Evolutionary conservation across 2,797 vertebrate genomes (phyloP).

Genomic region (Poeciliopsis turneri): DNA sequence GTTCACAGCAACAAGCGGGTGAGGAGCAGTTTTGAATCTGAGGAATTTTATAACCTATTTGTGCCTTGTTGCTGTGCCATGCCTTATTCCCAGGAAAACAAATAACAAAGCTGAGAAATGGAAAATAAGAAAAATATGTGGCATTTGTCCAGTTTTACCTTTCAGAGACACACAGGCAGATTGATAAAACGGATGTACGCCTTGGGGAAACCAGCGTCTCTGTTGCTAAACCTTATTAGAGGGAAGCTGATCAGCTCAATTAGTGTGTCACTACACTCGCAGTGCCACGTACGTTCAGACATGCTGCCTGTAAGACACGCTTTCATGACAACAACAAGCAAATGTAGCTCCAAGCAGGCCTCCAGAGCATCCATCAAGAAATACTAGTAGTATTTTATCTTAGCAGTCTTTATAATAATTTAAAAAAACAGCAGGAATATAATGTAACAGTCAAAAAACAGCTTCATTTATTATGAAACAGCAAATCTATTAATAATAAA

Average conservation of each 20-base stretch:
- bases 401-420: not conserved
- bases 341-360: slow-evolving; percentile 7
- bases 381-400: not conserved
- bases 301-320: slow-evolving; percentile 12
- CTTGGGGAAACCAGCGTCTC: slow-evolving; percentile 57
- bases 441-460: not conserved
- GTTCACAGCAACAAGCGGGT: not conserved
- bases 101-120: not conserved
- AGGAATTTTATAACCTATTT: not conserved
- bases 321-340: slow-evolving; percentile 21
- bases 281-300: slow-evolving; percentile 11
- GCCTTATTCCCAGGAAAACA: not conserved
- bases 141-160: not conserved
- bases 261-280: slow-evolving; percentile 41
- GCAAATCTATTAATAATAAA: slow-evolving; percentile 30
- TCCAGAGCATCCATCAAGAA: not conserved
- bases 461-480: slow-evolving; percentile 1
- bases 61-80: not conserved
- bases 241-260: slow-evolving; percentile 68
- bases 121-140: not conserved
- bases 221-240: slow-evolving; percentile 72
- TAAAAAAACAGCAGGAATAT: not conserved
- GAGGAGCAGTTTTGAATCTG: not conserved
- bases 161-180: slow-evolving; percentile 18
- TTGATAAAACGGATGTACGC: slow-evolving; percentile 54